Percentiles rank a stretch among this genome's conserved stretches.
These are phyloP conservation scores for Punctoribates punctum DNA, from an alignment of 2,888 invertebrate species.

Conservation along the genomic window DNA sequence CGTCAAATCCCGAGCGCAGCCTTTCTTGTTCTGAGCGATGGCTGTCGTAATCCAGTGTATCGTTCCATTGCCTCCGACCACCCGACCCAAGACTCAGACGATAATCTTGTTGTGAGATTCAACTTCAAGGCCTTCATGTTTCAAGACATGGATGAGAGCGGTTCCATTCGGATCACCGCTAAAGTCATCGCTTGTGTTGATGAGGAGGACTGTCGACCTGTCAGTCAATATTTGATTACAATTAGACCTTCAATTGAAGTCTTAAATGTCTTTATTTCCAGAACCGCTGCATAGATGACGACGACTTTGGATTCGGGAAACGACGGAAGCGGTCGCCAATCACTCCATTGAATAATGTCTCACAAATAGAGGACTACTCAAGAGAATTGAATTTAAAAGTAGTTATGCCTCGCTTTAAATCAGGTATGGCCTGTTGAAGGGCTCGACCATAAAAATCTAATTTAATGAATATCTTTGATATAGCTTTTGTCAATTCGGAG, in stretches of 20 bases:
- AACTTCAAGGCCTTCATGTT: slow-evolving; percentile 52
- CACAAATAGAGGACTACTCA: background rate
- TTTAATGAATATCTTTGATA: background rate
- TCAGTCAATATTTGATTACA: slow-evolving; percentile 43
- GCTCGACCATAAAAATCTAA: background rate
- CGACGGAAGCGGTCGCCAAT: slow-evolving; percentile 2
- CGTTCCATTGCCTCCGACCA: slow-evolving; percentile 50
- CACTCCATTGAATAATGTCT: background rate
- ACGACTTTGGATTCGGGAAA: background rate
- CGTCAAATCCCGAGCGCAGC: slow-evolving; percentile 47
- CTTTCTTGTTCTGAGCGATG: slow-evolving; percentile 50
- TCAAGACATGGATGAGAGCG: slow-evolving; percentile 51
- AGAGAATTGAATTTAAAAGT: background rate
- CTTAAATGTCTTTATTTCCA: background rate
- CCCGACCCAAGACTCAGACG: slow-evolving; percentile 49
- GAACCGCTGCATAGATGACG: slow-evolving; percentile 6
- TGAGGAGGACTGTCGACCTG: slow-evolving; percentile 51
- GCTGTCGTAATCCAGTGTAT: slow-evolving; percentile 51
- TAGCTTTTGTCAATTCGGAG: background rate
- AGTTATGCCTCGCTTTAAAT: background rate
- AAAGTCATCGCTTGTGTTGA: slow-evolving; percentile 51
- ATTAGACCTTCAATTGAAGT: background rate
- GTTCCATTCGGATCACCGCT: slow-evolving; percentile 50
- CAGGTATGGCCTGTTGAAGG: background rate
- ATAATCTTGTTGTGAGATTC: slow-evolving; percentile 50